These are phyloP conservation scores for Cyclopterus lumpus DNA, from an alignment of 2,797 vertebrate species.

Conservation along the genomic window DNA sequence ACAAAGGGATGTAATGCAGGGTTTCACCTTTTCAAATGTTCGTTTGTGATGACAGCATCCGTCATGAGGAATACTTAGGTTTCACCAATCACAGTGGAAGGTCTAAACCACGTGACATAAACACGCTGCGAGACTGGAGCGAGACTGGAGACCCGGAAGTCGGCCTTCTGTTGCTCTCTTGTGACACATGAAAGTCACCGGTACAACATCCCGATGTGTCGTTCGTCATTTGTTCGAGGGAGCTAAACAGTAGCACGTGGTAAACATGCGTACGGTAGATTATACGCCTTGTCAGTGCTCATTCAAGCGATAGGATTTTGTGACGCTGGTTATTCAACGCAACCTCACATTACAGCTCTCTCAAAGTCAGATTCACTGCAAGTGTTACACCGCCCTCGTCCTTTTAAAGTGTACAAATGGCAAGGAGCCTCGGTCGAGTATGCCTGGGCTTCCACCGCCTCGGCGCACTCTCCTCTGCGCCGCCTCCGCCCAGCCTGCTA, in stretches of 20 bases:
- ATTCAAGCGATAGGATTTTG: background rate
- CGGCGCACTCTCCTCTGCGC: background rate
- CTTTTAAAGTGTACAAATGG: slow-evolving; percentile 41
- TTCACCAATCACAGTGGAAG: slow-evolving; percentile 32
- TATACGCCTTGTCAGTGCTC: background rate
- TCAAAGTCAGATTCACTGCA: too few species aligned
- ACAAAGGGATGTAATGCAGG: background rate
- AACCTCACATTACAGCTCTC: background rate
- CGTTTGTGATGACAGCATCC: too few species aligned
- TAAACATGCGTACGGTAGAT: background rate
- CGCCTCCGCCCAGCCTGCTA: background rate
- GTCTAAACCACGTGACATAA: slow-evolving; percentile 22
- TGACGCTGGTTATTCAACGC: background rate
- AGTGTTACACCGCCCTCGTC: background rate
- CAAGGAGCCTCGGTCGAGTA: slow-evolving; percentile 44
- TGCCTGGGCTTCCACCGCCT: slow-evolving; percentile 25
- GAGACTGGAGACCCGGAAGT: slow-evolving; percentile 39
- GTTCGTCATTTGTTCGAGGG: background rate
- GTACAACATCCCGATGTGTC: background rate
- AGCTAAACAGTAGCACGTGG: background rate
- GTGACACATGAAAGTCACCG: slow-evolving; percentile 60
- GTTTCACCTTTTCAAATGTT: background rate
- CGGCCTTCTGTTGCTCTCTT: background rate
- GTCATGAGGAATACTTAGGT: background rate
- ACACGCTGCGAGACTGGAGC: background rate